Percentiles rank a stretch among this genome's conserved stretches.
phyloP scores from a whole-genome alignment of 2,888 invertebrate species.

The Leucania comma region DNA sequence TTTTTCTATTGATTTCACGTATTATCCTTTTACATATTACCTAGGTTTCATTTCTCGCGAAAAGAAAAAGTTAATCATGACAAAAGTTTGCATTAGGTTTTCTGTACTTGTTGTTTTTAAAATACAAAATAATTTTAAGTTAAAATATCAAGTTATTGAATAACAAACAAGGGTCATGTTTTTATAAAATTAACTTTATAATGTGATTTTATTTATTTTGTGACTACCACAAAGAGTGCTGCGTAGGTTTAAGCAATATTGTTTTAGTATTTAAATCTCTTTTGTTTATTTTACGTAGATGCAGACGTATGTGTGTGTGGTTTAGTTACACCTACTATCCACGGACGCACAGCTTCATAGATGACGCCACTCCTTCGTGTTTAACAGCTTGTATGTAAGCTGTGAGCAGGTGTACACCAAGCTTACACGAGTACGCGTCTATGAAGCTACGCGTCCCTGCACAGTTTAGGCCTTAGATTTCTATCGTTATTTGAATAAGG shows the following conservation, averaged over 20 bases:
- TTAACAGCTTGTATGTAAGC: too few relatives aligned
- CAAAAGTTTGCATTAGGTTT: too few relatives aligned
- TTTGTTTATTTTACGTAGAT: background rate
- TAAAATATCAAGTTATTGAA: background rate
- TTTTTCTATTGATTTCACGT: too few relatives aligned
- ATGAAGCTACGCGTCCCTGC: too few relatives aligned
- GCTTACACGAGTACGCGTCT: too few relatives aligned
- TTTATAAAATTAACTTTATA: background rate
- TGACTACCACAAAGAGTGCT: background rate
- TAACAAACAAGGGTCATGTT: background rate
- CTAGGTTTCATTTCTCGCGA: too few relatives aligned
- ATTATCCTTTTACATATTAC: too few relatives aligned
- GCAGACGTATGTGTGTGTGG: background rate
- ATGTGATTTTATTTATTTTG: slow-evolving; percentile 1
- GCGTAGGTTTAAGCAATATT: background rate
- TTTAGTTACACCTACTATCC: background rate
- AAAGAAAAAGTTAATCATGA: too few relatives aligned
- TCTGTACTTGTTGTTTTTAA: background rate
- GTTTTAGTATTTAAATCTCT: background rate
- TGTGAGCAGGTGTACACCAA: too few relatives aligned
- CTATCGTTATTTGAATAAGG: background rate
- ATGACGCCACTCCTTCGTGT: too few relatives aligned
- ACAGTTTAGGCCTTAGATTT: background rate
- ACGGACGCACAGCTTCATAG: background rate
- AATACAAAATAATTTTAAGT: background rate